Conservation (phyloP, 2,113 vertebrate genomes). For the Puffinus mauretanicus region DNA sequence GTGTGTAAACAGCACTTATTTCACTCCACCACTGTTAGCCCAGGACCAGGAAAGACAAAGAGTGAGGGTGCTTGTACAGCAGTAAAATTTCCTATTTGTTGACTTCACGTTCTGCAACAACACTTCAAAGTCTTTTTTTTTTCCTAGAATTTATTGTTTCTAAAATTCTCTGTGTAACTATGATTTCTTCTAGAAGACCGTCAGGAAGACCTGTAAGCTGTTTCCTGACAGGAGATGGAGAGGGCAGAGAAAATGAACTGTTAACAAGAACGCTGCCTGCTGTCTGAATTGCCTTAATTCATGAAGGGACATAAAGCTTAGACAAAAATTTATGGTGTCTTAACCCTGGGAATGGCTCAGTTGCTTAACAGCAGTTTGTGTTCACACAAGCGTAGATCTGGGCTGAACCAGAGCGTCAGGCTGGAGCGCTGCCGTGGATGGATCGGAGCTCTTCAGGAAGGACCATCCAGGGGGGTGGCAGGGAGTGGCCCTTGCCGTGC, state of each 20-base stretch:
- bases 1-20: background rate
- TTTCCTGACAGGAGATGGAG: constrained; percentile 24
- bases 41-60: background rate
- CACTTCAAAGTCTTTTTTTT: background rate
- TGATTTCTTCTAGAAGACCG: background rate
- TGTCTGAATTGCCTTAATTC: constrained; percentile 24
- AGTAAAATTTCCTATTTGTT: background rate
- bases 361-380: background rate
- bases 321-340: constrained; percentile 1
- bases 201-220: background rate
- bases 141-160: background rate
- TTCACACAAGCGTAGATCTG: background rate
- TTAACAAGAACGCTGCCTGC: background rate
- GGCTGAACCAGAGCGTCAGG: background rate
- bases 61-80: background rate
- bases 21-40: background rate
- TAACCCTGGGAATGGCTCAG: background rate
- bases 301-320: constrained; percentile 17
- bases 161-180: background rate
- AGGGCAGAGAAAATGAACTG: constrained; percentile 29
- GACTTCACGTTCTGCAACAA: background rate
- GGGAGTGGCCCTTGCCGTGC: background rate
- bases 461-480: background rate
- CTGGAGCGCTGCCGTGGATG: background rate
- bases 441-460: background rate